phyloP scores from a whole-genome alignment of 2,797 vertebrate genomes.

The Neostethus bicornis region DNA sequence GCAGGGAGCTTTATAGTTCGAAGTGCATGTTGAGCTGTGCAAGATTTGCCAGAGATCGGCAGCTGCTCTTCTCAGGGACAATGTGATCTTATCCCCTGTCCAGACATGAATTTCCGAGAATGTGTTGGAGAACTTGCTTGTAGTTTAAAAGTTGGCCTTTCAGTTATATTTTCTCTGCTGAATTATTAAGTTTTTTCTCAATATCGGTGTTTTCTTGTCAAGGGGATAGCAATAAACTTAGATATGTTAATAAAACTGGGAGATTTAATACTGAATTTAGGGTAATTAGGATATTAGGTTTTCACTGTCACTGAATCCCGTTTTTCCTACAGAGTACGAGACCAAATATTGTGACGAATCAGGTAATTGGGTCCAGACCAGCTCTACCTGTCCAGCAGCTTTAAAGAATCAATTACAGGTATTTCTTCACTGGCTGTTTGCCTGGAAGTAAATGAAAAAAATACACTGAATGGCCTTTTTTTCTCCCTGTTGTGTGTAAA shows the following conservation, averaged over 20 bases:
- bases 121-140: no score
- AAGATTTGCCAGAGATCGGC: slow-evolving; percentile 56
- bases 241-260: slow-evolving; percentile 29
- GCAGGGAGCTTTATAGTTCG: slow-evolving; percentile 42
- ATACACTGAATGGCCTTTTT: not conserved
- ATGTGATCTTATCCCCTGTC: slow-evolving; percentile 37
- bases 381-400: slow-evolving; percentile 86
- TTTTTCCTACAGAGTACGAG: slow-evolving; percentile 82
- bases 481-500: slow-evolving; percentile 1
- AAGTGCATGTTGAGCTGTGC: slow-evolving; percentile 35
- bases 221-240: slow-evolving; percentile 29
- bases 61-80: slow-evolving; percentile 47
- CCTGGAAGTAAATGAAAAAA: slow-evolving; percentile 12
- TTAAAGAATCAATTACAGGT: slow-evolving; percentile 87
- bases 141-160: slow-evolving; percentile 31
- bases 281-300: slow-evolving; percentile 11
- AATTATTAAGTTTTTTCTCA: slow-evolving; percentile 34
- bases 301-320: slow-evolving; percentile 3
- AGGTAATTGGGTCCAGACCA: slow-evolving; percentile 88
- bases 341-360: slow-evolving; percentile 90
- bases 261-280: slow-evolving; percentile 1
- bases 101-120: slow-evolving; percentile 20
- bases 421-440: slow-evolving; percentile 35
- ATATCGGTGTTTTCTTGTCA: slow-evolving; percentile 40
- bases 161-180: slow-evolving; percentile 27